phyloP scores from a whole-genome alignment of 2,888 invertebrate genomes.

The Folsomia candida region DNA sequence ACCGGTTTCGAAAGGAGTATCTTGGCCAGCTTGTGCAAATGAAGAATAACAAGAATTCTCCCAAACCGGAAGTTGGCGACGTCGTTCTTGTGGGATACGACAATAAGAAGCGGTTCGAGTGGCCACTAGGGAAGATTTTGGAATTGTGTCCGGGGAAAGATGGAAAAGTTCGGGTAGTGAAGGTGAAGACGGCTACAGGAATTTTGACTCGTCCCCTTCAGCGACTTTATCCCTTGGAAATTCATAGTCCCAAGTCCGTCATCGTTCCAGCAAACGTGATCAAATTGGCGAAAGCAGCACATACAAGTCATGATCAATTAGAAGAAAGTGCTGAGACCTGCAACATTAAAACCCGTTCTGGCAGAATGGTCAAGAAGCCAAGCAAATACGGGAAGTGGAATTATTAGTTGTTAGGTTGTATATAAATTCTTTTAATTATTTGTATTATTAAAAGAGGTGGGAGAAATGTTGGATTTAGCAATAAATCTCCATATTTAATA shows the following conservation, averaged over 20 bases:
- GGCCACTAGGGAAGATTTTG: not conserved
- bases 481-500: too few species aligned
- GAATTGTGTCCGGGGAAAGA: not conserved
- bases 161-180: not conserved
- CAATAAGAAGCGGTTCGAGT: not conserved
- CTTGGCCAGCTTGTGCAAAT: not conserved
- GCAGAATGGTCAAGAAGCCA: not conserved
- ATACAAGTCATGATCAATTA: not conserved
- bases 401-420: not conserved
- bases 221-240: too few species aligned
- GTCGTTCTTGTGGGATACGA: constrained; percentile 8
- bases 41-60: not conserved
- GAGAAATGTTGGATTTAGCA: too few species aligned
- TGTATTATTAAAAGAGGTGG: not conserved
- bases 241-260: too few species aligned
- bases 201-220: too few species aligned
- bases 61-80: not conserved
- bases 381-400: not conserved
- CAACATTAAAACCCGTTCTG: not conserved
- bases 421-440: not conserved
- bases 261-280: too few species aligned
- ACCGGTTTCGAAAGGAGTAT: constrained; percentile 3
- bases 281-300: too few species aligned
- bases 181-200: not conserved
- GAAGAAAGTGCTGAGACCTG: not conserved